These are phyloP conservation scores for Lacerta bilineata DNA, from an alignment of 2,797 vertebrate species.

Conservation along the genomic window DNA sequence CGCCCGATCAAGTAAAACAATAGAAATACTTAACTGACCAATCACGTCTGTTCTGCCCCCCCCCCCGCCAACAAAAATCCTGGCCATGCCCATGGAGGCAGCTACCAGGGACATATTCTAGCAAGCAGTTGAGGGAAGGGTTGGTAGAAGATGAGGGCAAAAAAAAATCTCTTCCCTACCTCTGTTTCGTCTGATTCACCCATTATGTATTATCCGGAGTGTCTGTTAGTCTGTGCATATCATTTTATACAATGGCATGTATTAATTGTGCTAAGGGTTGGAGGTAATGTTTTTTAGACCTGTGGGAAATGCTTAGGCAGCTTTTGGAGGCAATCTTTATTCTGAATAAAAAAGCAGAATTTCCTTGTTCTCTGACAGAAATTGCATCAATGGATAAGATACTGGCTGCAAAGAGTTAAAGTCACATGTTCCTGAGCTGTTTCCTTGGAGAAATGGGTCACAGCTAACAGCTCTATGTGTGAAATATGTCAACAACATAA, in stretches of 20 bases:
- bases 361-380: slow-evolving; percentile 9
- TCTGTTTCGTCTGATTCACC: neutral
- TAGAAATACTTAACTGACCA: no score
- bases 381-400: neutral
- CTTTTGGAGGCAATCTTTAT: neutral
- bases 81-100: neutral
- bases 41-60: no score
- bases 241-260: neutral
- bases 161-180: no score
- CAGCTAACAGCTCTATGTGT: slow-evolving; percentile 2
- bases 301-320: neutral
- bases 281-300: neutral
- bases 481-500: slow-evolving; percentile 6
- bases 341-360: neutral
- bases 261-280: neutral
- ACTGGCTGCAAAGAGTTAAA: slow-evolving; percentile 30
- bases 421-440: neutral
- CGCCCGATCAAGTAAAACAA: no score
- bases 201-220: neutral
- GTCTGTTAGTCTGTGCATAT: neutral
- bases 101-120: neutral
- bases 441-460: slow-evolving; percentile 14
- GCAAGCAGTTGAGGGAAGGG: neutral
- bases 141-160: neutral
- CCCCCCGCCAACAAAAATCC: no score